Conservation (phyloP, 2,888 invertebrate species). For the Gandaritis pyraliata region DNA sequence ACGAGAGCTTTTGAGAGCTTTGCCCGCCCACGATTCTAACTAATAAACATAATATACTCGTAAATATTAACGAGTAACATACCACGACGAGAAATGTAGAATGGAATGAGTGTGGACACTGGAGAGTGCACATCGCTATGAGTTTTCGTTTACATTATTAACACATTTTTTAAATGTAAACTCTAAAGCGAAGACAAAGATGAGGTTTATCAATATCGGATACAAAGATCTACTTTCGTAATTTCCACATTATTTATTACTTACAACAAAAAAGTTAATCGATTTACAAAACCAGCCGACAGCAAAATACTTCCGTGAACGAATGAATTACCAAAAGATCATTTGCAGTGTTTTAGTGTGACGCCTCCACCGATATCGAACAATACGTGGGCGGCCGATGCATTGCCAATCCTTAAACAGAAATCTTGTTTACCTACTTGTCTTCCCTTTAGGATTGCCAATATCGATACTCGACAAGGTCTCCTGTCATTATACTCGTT, state of each 20-base stretch:
- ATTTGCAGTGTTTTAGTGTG: conserved; percentile 71
- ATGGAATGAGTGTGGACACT: conserved; percentile 16
- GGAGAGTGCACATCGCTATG: conserved; percentile 4
- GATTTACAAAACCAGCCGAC: conserved; percentile 58
- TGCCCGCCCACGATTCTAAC: conserved; percentile 30
- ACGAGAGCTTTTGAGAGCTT: conserved; percentile 37
- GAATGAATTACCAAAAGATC: conserved; percentile 71
- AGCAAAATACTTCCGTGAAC: conserved; percentile 75
- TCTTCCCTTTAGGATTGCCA: conserved; percentile 73
- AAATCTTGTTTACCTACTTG: conserved; percentile 77
- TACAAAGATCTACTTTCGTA: conserved; percentile 4
- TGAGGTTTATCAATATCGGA: conserved; percentile 3
- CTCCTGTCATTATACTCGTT: conserved; percentile 62
- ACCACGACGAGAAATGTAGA: conserved; percentile 22
- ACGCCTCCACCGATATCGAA: conserved; percentile 72
- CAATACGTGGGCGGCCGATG: conserved; percentile 78
- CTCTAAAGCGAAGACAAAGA: background rate
- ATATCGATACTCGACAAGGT: conserved; percentile 68
- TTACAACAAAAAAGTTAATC: conserved; percentile 31
- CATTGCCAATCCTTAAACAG: conserved; percentile 75
- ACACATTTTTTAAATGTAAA: background rate
- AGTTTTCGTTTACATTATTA: conserved; percentile 1
- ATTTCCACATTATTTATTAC: conserved; percentile 19
- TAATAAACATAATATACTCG: conserved; percentile 33
- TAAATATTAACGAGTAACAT: conserved; percentile 26